Base-by-base conservation (phyloP, 2,797 vertebrate species). In the Astyanax mexicanus region DNA sequence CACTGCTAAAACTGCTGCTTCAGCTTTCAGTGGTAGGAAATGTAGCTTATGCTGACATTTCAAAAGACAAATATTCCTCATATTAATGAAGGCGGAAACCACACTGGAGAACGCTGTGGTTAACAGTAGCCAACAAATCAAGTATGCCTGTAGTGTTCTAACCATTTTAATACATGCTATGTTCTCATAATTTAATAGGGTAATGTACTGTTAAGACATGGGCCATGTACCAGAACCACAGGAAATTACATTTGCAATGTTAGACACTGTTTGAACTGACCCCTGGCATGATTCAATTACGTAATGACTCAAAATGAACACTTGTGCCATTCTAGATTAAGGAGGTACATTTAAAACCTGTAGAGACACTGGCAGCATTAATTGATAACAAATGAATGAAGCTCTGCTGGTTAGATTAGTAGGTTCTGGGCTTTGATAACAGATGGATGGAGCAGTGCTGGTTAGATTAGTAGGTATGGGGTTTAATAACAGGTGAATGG, bases 41-140 rank as follows among this genome's bases (percentile, higher is more conserved):
- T 38, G 8, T n/a, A 37, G 29, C 32, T 15, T 37, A 32, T 21
- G 21, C 19, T 37, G 57, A 61, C 57, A 37, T 61, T 38, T 38
- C 61, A 37, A 38, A 9, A 37, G 55, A 19, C 13, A 58, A 58
- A 58, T 25, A 32, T 45, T 19, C 27, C 15, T 61, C n/a, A 40
- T 38, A 19, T 45, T 44, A 58, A 71, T 42, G 29, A 57, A 29
- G 54, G 54, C 3, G 32, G 54, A 32, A 57, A 57, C 25, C 55
- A 58, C 54, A 57, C 13, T 57, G 13, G 10, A 32, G 5, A 55
- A 32, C 35, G 55, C 32, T 11, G 17, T 29, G 12, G 1, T 25
- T 23, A 54, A 27, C 0, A 12, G 3, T 25, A 54, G 4, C 0
- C 23, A 54, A 27, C 27, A 55, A 55, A 23, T 21, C 11, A 27